These are phyloP conservation scores for Tragelaphus imberbis DNA, from an alignment of 2,113 vertebrate genomes.

Conservation along the genomic window DNA sequence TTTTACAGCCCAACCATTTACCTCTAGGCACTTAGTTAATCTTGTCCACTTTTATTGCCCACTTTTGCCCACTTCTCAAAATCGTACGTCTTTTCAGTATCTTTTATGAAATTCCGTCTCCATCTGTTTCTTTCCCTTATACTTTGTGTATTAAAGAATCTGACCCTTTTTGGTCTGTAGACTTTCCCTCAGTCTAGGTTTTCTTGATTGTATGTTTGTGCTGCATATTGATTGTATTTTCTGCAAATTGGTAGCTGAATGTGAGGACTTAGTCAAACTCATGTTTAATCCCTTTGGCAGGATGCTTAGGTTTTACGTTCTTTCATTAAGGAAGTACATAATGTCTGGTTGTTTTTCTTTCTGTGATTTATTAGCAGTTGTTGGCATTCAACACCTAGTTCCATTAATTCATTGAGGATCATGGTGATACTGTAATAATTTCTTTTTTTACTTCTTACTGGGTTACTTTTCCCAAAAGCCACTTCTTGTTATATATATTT, in stretches of 20 bases:
- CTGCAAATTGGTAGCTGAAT: not conserved
- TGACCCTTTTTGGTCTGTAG: not conserved
- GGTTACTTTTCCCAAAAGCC: not conserved
- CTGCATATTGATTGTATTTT: not conserved
- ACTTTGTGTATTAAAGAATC: not conserved
- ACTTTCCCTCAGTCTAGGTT: not conserved
- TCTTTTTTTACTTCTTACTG: constrained; percentile 11
- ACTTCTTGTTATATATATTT: not conserved
- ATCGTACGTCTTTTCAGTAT: not conserved
- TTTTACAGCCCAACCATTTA: not conserved
- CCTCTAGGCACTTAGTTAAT: not conserved
- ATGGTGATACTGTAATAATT: not conserved
- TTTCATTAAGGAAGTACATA: not conserved
- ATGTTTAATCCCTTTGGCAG: not conserved
- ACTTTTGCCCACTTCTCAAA: not conserved
- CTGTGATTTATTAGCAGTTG: not conserved
- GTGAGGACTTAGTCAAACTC: not conserved
- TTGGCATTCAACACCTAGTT: not conserved
- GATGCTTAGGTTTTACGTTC: not conserved
- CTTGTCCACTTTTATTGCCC: too few relatives aligned
- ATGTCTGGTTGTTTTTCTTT: not conserved
- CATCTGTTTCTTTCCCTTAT: constrained; percentile 14
- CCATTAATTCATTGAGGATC: not conserved
- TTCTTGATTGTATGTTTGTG: not conserved
- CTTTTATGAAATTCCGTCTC: not conserved